Evolutionary conservation across 64 coral and sea anemone species (phyloP).

Genomic region (Stichodactyla mertensii): DNA sequence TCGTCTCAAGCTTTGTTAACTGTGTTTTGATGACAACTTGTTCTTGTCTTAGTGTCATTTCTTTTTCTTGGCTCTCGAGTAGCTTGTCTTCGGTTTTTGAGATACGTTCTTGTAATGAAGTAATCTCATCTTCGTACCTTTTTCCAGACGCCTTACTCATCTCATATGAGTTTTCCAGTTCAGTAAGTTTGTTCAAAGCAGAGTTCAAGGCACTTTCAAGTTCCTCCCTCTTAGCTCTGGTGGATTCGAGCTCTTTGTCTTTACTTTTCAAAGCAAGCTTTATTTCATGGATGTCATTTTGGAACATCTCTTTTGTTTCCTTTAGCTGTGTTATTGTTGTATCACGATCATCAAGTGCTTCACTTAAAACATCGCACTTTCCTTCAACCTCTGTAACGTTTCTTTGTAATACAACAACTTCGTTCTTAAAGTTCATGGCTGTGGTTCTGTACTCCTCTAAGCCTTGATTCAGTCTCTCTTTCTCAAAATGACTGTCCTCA

Average conservation of each 20-base stretch:
- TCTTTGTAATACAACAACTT: slow-evolving; percentile 36
- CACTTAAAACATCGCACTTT: slow-evolving; percentile 42
- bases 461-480: slow-evolving; percentile 24
- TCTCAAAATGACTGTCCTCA: slow-evolving; percentile 29
- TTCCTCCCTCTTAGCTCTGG: slow-evolving; percentile 55
- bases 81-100: slow-evolving; percentile 27
- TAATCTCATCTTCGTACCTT: slow-evolving; percentile 32
- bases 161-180: slow-evolving; percentile 28
- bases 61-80: slow-evolving; percentile 40
- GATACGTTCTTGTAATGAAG: slow-evolving; percentile 28
- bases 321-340: slow-evolving; percentile 44
- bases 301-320: slow-evolving; percentile 32
- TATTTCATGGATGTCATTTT: slow-evolving; percentile 44
- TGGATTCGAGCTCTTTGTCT: slow-evolving; percentile 49
- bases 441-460: slow-evolving; percentile 52
- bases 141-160: slow-evolving; percentile 20
- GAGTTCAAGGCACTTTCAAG: slow-evolving; percentile 44
- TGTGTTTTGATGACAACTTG: slow-evolving; percentile 44
- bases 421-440: slow-evolving; percentile 42
- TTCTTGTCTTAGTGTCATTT: slow-evolving; percentile 43
- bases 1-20: slow-evolving; percentile 45
- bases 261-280: slow-evolving; percentile 44
- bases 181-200: slow-evolving; percentile 31
- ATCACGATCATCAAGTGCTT: slow-evolving; percentile 49
- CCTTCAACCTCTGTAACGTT: slow-evolving; percentile 35